Evolutionary conservation across 37 sponge, comb jelly and placozoan species (phyloP).

Genomic region (Axinella damicornis): DNA sequence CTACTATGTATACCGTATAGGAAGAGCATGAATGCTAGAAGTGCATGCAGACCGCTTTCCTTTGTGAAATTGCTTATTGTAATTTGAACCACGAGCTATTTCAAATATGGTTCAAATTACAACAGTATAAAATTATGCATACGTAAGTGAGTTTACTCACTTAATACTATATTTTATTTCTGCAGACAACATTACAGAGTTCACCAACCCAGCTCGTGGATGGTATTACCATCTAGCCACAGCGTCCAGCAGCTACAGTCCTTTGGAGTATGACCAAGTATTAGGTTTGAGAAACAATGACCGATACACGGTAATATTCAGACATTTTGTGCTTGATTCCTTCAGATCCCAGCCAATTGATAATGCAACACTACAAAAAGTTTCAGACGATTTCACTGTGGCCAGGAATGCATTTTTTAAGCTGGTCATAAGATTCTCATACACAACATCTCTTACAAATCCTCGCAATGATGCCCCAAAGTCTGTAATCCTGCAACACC

Average conservation of each 20-base stretch:
- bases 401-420: neutral
- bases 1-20: too few relatives aligned
- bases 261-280: neutral
- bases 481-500: neutral
- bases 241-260: constrained; percentile 10
- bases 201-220: constrained; percentile 10
- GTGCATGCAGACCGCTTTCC: too few relatives aligned
- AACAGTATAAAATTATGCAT: too few relatives aligned
- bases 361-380: neutral
- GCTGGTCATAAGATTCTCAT: constrained; percentile 8
- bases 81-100: too few relatives aligned
- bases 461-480: constrained; percentile 20
- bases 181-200: too few relatives aligned
- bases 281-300: neutral
- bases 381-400: constrained; percentile 7
- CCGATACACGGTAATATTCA: neutral
- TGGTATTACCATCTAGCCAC: neutral
- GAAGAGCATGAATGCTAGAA: too few relatives aligned
- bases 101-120: too few relatives aligned
- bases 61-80: too few relatives aligned
- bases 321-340: neutral
- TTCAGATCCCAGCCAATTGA: neutral
- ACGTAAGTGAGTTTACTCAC: too few relatives aligned
- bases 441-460: neutral
- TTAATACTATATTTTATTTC: too few relatives aligned